Base-by-base conservation (phyloP, 2,888 invertebrate species). In the Panzeria rudis region DNA sequence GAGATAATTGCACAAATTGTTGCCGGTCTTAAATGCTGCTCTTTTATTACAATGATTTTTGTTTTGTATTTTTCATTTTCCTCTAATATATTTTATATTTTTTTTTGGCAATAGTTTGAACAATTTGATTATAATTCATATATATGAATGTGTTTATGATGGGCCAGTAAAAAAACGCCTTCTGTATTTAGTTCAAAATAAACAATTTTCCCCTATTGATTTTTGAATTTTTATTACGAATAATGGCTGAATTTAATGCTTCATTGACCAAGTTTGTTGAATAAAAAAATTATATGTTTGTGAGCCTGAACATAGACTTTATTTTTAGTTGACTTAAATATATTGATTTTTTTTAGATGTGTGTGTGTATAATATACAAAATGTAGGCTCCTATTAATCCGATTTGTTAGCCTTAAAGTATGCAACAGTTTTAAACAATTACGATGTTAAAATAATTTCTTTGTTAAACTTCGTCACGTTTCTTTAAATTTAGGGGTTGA, bases 41-140 rank as follows among this genome's bases (percentile, higher is more conserved):
- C 15, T 72, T 72, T 32, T 47, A 11, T 23, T 23, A 5, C 17
- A 35, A 23, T 61, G 15, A 29, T 59, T 7, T 59, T 50, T 61
- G n/a, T 17, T 23, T 2, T n/a, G 7, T 25, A n/a, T 50, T 61
- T 69, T 29, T 52, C 8, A 17, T 15, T 38, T 38, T 2, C 6
- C 29, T 44, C 13, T 32, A 54, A 29, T 50, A 9, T 5, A 25
- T 13, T 25, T 23, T 41, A 13, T n/a, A 8, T 20, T 23, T 23
- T 66, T 35, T 69, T 47, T 80, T 80, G 73, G 80, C 80, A 80
- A 66, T 41, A 61, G 66, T 68, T 79, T 17, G 17, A 32, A 72
- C 54, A 56, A 64, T 79, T 79, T 35, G 38, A 38, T 66, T 66
- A 80, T 80, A 80, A 80, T 73, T 80, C 59, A 80, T 73, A 73